Percentiles rank a stretch among this genome's conserved stretches.
Conservation (phyloP, 2,888 invertebrate species). For the Didymodactylos carnosus region DNA sequence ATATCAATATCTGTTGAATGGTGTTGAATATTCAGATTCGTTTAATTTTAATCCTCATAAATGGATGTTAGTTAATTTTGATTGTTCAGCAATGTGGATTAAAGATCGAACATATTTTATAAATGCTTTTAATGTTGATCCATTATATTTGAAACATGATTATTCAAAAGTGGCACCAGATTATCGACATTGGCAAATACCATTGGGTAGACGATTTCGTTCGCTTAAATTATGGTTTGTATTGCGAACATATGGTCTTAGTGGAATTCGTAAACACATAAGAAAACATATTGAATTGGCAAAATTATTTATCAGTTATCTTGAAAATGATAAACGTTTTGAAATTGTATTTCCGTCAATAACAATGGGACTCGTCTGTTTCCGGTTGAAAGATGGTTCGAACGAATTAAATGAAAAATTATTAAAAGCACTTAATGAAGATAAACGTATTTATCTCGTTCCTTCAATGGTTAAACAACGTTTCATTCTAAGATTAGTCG, state of each 20-base stretch:
- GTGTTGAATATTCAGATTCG: slow-evolving; percentile 53
- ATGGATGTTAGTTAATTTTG: slow-evolving; percentile 96
- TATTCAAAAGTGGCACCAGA: slow-evolving; percentile 9
- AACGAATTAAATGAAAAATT: slow-evolving; percentile 64
- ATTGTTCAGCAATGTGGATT: slow-evolving; percentile 43
- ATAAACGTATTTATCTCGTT: slow-evolving; percentile 73
- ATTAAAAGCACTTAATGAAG: slow-evolving; percentile 60
- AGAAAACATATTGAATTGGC: slow-evolving; percentile 37
- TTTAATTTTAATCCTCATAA: slow-evolving; percentile 95
- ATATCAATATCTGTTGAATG: slow-evolving; percentile 62
- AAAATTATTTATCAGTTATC: slow-evolving; percentile 40
- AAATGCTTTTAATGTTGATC: slow-evolving; percentile 32
- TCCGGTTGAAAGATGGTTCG: slow-evolving; percentile 56
- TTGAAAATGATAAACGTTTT: slow-evolving; percentile 61
- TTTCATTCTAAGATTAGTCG: slow-evolving; percentile 67
- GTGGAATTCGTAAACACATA: slow-evolving; percentile 53
- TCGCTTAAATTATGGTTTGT: slow-evolving; percentile 81
- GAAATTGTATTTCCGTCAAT: slow-evolving; percentile 76
- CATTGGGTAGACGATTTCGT: slow-evolving; percentile 56
- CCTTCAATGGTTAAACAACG: slow-evolving; percentile 64
- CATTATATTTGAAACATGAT: slow-evolving; percentile 30
- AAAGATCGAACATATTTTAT: slow-evolving; percentile 26
- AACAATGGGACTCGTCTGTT: slow-evolving; percentile 70
- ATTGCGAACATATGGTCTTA: slow-evolving; percentile 52
- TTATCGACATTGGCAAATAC: slow-evolving; percentile 15